phyloP scores from a whole-genome alignment of 2,113 vertebrate genomes.

The Embiotoca jacksoni region DNA sequence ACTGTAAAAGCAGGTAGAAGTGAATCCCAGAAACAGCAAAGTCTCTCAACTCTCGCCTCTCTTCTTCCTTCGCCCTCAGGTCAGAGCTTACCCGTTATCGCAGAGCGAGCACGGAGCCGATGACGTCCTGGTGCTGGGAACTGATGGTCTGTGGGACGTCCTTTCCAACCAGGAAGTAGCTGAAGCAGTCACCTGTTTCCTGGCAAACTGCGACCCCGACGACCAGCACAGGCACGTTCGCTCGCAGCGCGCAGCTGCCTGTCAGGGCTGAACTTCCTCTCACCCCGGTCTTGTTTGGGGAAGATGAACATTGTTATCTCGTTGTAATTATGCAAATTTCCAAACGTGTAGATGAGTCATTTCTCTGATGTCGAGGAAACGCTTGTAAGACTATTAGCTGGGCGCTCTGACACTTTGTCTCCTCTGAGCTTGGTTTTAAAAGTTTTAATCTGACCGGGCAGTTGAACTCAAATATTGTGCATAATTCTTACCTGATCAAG shows the following conservation, averaged over 20 bases:
- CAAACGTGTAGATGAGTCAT: constrained; percentile 52
- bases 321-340: constrained; percentile 54
- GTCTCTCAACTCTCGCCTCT: no score
- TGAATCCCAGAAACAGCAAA: no score
- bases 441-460: not conserved
- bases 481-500: not conserved
- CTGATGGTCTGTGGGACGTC: constrained; percentile 98
- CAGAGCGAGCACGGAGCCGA: constrained; percentile 91
- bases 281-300: constrained; percentile 38
- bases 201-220: constrained; percentile 96
- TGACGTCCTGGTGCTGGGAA: constrained; percentile 94
- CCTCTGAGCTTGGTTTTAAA: constrained; percentile 12
- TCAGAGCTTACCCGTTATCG: constrained; percentile 91
- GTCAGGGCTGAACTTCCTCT: constrained; percentile 53
- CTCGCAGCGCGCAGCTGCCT: constrained; percentile 33
- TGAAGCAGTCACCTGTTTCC: constrained; percentile 92
- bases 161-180: constrained; percentile 96
- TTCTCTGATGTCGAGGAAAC: constrained; percentile 43
- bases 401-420: not conserved
- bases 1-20: no score
- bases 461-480: not conserved
- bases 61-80: constrained; percentile 78
- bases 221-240: constrained; percentile 92
- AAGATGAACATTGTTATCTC: constrained; percentile 33
- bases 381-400: constrained; percentile 8